These are phyloP conservation scores for Phyllostomus hastatus DNA, from an alignment of 2,113 vertebrate species.

Conservation along the genomic window DNA sequence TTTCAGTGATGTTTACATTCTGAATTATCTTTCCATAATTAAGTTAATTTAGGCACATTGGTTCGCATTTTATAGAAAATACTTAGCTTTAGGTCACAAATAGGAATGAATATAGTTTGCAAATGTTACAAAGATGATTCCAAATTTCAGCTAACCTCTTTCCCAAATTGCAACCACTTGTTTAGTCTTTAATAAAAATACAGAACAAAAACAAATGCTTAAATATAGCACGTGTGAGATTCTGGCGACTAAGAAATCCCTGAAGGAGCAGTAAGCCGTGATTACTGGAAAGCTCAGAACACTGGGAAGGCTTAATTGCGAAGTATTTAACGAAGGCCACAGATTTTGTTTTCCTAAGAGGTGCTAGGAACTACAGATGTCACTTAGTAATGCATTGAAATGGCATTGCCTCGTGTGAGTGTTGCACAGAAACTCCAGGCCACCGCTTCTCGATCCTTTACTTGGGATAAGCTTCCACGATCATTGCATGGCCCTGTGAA, in stretches of 20 bases:
- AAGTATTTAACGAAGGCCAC: slow-evolving; percentile 79
- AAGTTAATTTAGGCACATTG: slow-evolving; percentile 22
- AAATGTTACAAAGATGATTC: not conserved
- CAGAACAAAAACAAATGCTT: not conserved
- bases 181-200: slow-evolving; percentile 1
- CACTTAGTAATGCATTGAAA: slow-evolving; percentile 73
- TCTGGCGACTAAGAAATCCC: slow-evolving; percentile 48
- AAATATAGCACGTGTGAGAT: not conserved
- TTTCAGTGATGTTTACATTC: not conserved
- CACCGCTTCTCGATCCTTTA: slow-evolving; percentile 63
- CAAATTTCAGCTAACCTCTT: not conserved
- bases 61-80: not conserved
- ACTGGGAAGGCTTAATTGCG: slow-evolving; percentile 40
- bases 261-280: slow-evolving; percentile 47
- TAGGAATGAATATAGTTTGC: not conserved
- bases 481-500: slow-evolving; percentile 94
- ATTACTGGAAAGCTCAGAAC: slow-evolving; percentile 39
- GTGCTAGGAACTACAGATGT: slow-evolving; percentile 15
- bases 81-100: not conserved
- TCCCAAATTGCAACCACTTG: not conserved
- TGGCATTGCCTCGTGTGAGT: slow-evolving; percentile 61
- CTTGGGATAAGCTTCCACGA: slow-evolving; percentile 95
- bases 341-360: slow-evolving; percentile 55
- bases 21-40: not conserved
- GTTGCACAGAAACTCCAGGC: not conserved